A percentile compares a stretch with the other conserved stretches of the same genome.
Evolutionary conservation across 2,797 vertebrate species (phyloP).

Genomic region (Apogon talboti): DNA sequence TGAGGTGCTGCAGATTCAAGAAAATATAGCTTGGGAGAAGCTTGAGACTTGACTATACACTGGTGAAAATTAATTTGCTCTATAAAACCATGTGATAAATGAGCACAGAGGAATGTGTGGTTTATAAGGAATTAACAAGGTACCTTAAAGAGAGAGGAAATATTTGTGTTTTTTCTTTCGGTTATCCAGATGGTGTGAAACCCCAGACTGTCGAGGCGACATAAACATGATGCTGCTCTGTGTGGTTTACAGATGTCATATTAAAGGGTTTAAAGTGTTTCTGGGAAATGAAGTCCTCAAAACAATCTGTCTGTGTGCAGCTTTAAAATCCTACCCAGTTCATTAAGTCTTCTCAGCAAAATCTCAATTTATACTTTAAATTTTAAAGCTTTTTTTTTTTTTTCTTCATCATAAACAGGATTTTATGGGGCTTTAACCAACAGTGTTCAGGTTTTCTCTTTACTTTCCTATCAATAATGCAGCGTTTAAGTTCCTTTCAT

Average conservation of each 20-base stretch:
- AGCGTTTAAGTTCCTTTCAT: too few relatives aligned
- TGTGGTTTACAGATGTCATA: conserved; percentile 24
- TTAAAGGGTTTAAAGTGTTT: conserved; percentile 21
- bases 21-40: neutral
- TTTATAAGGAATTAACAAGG: conserved; percentile 11
- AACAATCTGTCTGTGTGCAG: conserved; percentile 1
- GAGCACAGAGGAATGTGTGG: conserved; percentile 22
- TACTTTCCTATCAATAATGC: too few relatives aligned
- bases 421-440: too few relatives aligned
- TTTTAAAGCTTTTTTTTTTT: too few relatives aligned
- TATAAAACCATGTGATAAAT: conserved; percentile 7
- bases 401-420: too few relatives aligned
- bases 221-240: conserved; percentile 24
- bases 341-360: too few relatives aligned
- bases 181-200: conserved; percentile 14
- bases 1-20: neutral
- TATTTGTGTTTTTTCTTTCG: neutral
- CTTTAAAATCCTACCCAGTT: conserved; percentile 8
- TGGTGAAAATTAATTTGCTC: conserved; percentile 1
- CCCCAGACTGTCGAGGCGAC: neutral
- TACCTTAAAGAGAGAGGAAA: conserved; percentile 9
- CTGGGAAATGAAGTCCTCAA: conserved; percentile 17
- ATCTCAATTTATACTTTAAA: too few relatives aligned
- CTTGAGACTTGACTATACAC: neutral
- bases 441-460: too few relatives aligned